These are phyloP conservation scores for Ylistrum balloti DNA, from an alignment of 1,140 invertebrate genomes.

Conservation along the genomic window DNA sequence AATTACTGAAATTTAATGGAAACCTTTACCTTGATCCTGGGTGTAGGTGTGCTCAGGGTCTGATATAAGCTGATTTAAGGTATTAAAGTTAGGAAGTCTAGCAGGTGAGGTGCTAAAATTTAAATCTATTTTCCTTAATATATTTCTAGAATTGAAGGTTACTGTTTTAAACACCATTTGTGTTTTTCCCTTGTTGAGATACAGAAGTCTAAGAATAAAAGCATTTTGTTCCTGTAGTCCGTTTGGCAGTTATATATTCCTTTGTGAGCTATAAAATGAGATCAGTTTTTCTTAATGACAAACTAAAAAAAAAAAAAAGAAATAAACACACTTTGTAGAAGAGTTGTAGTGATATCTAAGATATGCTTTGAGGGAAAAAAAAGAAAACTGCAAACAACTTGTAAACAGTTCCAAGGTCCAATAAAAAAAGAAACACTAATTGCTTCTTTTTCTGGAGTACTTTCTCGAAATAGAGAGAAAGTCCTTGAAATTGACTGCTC, in stretches of 20 bases:
- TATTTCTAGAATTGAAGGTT: too few relatives aligned
- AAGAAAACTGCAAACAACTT: background rate
- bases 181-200: too few relatives aligned
- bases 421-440: conserved; percentile 4
- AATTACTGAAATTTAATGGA: conserved; percentile 11
- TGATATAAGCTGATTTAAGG: background rate
- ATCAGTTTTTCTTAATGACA: background rate
- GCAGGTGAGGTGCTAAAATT: background rate
- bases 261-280: background rate
- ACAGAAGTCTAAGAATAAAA: too few relatives aligned
- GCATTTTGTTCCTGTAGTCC: too few relatives aligned
- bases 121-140: background rate
- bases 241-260: background rate
- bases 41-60: background rate
- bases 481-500: background rate
- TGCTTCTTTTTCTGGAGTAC: background rate
- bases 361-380: background rate
- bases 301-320: background rate
- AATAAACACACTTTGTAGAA: background rate
- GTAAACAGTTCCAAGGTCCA: conserved; percentile 4
- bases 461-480: background rate
- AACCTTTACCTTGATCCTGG: background rate
- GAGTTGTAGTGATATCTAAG: background rate
- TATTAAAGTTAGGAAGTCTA: background rate
- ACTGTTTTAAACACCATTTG: too few relatives aligned